Conservation (phyloP, 1,140 invertebrate species). For the Holotrichia oblita region DNA sequence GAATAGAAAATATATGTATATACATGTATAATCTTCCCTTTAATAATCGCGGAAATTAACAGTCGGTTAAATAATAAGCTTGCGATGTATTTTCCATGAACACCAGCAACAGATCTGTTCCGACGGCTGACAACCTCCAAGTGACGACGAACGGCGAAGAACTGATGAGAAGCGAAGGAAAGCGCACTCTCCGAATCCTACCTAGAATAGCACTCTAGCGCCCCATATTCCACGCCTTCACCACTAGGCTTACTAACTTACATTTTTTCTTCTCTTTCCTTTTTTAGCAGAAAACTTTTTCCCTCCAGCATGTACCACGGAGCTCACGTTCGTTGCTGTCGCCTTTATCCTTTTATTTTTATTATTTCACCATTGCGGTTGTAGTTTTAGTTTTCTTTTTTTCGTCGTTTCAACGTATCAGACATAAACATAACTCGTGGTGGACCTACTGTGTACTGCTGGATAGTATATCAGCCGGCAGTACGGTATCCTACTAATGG, state of each 20-base stretch:
- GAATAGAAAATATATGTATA: too few relatives aligned
- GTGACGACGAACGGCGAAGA: neutral
- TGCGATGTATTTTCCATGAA: neutral
- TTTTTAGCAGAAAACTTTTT: slow-evolving; percentile 37
- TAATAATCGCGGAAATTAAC: too few relatives aligned
- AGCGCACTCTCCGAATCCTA: slow-evolving; percentile 54
- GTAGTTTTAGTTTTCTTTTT: neutral
- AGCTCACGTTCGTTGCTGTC: slow-evolving; percentile 12
- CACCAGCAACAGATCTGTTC: neutral
- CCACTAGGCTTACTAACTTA: slow-evolving; percentile 56
- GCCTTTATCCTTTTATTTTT: neutral
- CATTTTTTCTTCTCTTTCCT: slow-evolving; percentile 54
- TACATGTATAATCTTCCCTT: too few relatives aligned
- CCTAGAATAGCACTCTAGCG: slow-evolving; percentile 44
- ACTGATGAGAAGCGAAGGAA: slow-evolving; percentile 11
- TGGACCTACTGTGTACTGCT: neutral
- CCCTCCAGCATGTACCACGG: neutral
- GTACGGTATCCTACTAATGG: too few relatives aligned
- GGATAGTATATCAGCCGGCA: too few relatives aligned
- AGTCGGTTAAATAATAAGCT: too few relatives aligned
- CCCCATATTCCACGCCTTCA: slow-evolving; percentile 54
- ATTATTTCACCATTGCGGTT: slow-evolving; percentile 10
- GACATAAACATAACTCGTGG: slow-evolving; percentile 13
- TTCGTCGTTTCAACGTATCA: neutral
- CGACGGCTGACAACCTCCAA: slow-evolving; percentile 14